Evolutionary conservation across 2,888 invertebrate species (phyloP).

Genomic region (Drymonia ruficornis): DNA sequence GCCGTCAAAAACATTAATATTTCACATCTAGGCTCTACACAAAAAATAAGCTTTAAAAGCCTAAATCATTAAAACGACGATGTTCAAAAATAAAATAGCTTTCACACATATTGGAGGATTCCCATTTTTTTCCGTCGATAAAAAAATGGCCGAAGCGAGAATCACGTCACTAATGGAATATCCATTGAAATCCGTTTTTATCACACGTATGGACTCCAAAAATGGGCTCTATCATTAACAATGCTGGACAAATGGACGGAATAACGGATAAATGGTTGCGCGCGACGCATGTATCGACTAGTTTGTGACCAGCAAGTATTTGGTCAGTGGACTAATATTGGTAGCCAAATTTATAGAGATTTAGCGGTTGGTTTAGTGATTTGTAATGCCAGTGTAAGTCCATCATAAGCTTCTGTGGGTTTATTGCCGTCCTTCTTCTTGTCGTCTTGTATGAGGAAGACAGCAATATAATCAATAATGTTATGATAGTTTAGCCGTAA

Average conservation of each 20-base stretch:
- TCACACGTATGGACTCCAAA: slow-evolving; percentile 28
- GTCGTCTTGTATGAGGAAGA: too few relatives aligned
- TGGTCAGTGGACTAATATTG: neutral
- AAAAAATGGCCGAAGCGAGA: slow-evolving; percentile 18
- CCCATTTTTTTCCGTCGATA: slow-evolving; percentile 10
- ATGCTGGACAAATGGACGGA: slow-evolving; percentile 37
- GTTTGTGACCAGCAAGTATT: slow-evolving; percentile 13
- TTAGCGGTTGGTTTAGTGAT: too few relatives aligned
- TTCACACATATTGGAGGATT: neutral
- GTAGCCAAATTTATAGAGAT: too few relatives aligned
- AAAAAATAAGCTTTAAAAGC: neutral
- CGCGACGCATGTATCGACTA: slow-evolving; percentile 24
- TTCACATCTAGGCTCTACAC: too few relatives aligned
- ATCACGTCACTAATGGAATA: slow-evolving; percentile 23
- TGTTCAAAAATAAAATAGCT: neutral
- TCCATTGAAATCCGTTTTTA: slow-evolving; percentile 37
- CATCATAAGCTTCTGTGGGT: too few relatives aligned
- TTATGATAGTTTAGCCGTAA: too few relatives aligned
- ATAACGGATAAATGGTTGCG: slow-evolving; percentile 35
- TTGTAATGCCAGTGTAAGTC: too few relatives aligned
- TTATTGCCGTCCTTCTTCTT: too few relatives aligned
- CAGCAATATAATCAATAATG: too few relatives aligned
- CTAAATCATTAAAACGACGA: neutral
- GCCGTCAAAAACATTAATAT: too few relatives aligned
- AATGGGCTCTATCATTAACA: slow-evolving; percentile 36